Evolutionary conservation across 2,113 vertebrate species (phyloP).

Genomic region (Myotis yumanensis): DNA sequence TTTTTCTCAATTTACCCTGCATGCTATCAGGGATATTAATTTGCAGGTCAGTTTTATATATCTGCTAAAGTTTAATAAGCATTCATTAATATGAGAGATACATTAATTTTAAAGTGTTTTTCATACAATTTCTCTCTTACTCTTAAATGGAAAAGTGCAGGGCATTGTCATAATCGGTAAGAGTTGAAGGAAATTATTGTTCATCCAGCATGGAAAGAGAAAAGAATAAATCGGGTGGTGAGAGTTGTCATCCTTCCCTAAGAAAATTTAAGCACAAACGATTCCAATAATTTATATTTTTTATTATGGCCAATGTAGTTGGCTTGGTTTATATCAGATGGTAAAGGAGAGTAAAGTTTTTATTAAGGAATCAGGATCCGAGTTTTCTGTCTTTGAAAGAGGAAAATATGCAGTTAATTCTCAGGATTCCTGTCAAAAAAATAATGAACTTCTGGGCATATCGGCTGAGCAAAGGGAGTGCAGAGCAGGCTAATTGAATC

Average conservation of each 20-base stretch:
- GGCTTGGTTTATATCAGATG: constrained; percentile 3
- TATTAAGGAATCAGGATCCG: neutral
- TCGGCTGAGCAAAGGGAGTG: neutral
- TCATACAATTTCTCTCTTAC: neutral
- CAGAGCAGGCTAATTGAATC: neutral
- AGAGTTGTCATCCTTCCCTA: neutral
- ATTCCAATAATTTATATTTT: neutral
- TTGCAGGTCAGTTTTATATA: neutral
- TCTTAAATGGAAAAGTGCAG: neutral
- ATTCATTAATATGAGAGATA: neutral
- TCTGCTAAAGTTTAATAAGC: neutral
- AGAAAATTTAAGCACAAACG: neutral
- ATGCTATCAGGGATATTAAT: neutral
- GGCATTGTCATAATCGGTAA: neutral
- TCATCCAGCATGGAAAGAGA: neutral
- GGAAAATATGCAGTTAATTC: constrained; percentile 37
- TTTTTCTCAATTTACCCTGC: neutral
- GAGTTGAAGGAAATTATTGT: neutral
- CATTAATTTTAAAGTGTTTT: neutral
- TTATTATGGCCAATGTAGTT: neutral
- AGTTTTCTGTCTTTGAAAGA: constrained; percentile 38
- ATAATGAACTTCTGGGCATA: neutral
- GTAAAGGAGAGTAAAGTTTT: constrained; percentile 31
- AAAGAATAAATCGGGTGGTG: neutral
- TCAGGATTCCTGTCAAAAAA: constrained; percentile 37